Base-by-base conservation (phyloP, 2,113 vertebrate species). In the Rhinolophus ferrumequinum region DNA sequence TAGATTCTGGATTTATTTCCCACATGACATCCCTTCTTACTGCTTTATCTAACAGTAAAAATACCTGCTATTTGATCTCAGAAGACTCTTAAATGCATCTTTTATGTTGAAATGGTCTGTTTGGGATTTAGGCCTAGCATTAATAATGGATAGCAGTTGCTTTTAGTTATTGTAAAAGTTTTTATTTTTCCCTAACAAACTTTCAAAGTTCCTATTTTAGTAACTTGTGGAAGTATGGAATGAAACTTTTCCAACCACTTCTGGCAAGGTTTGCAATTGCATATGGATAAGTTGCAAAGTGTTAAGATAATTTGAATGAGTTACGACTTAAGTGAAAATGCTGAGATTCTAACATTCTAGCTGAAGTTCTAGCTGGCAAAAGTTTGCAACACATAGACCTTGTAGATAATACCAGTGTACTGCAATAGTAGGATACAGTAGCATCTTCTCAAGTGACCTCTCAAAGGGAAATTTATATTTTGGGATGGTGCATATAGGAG, bases 261-360 rank as follows among this genome's bases (percentile, higher is more conserved):
- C 95, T 98, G 97, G 96, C 97, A 96, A 91, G 93, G 94, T 96
- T 97, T 94, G 95, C 94, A 80, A 92, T 97, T 97, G 97, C 97
- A 97, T 98, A 97, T 97, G 97, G 97, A 98, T 97, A 96, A 97
- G 97, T 97, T 98, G 97, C 97, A 97, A 97, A 98, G 96, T 97
- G 93, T 94, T 54, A 96, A 97, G 97, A 97, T 97, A 86, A 96
- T 98, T 97, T 97, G 96, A 97, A 97, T 96, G 95, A 98, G 94
- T 94, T 97, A 96, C 70, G 77, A 91, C 94, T 97, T 50, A 76
- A 98, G 97, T 97, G 96, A 93, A 96, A 94, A 96, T 95, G 97
- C 97, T 97, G 96, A 97, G 97, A 98, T 97, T 97, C 77, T 1
- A 83, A 93, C 52, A 54, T 54, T 54, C 52, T 54, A 94, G 70